These are phyloP conservation scores for Nephrotoma guestfalica DNA, from an alignment of 2,888 invertebrate genomes.

Conservation along the genomic window DNA sequence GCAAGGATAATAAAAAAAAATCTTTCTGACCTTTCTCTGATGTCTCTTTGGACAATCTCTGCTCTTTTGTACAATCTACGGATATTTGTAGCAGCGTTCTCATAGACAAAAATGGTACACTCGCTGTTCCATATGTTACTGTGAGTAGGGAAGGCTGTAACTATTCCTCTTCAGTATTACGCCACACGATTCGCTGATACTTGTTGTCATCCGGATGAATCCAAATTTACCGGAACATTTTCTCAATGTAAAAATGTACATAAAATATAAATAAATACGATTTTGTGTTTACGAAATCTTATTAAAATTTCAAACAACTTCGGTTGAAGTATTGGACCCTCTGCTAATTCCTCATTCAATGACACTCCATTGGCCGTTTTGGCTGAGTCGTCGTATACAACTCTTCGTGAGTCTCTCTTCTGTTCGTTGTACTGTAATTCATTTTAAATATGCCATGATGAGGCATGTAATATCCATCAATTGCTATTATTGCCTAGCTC, in stretches of 20 bases:
- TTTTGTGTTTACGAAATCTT: not conserved
- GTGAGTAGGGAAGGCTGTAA: not conserved
- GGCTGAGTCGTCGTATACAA: too few species aligned
- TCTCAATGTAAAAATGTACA: not conserved
- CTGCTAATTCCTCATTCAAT: not conserved
- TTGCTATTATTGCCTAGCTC: not conserved
- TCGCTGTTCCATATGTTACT: not conserved
- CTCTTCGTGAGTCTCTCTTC: too few species aligned
- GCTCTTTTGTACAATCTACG: not conserved
- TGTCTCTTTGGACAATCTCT: too few species aligned
- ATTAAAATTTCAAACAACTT: not conserved
- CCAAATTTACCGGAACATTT: not conserved
- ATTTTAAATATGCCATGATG: not conserved
- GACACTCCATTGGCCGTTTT: not conserved
- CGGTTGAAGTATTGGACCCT: not conserved
- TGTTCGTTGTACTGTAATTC: not conserved
- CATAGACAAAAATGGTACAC: not conserved
- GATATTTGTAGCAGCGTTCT: not conserved
- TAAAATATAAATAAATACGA: too few species aligned
- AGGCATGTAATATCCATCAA: not conserved
- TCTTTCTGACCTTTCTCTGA: too few species aligned
- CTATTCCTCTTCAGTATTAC: not conserved
- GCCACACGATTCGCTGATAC: not conserved
- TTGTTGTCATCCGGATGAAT: not conserved
- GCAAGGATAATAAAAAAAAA: too few species aligned